A percentile compares a stretch with the other conserved stretches of the same genome.
phyloP scores from a whole-genome alignment of 2,113 vertebrate species.

The Megaceryle torquata region DNA sequence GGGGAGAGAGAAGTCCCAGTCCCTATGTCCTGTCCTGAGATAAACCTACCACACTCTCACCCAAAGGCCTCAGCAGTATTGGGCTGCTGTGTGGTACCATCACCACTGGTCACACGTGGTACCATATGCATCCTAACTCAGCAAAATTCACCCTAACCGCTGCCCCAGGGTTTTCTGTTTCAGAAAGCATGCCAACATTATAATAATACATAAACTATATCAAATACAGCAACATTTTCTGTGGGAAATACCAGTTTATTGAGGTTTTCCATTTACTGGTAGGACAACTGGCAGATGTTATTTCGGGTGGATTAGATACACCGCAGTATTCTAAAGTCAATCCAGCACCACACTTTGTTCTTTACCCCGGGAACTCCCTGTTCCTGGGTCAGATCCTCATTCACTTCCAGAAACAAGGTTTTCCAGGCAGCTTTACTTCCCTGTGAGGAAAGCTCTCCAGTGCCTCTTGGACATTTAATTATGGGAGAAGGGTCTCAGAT shows the following conservation, averaged over 20 bases:
- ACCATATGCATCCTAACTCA: neutral
- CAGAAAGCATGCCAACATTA: neutral
- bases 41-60: neutral
- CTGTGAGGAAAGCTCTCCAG: slow-evolving; percentile 11
- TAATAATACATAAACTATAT: neutral
- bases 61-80: neutral
- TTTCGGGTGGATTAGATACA: neutral
- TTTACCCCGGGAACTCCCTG: neutral
- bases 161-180: neutral
- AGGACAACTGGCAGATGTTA: neutral
- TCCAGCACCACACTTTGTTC: neutral
- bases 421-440: neutral
- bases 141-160: neutral
- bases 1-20: neutral
- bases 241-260: neutral
- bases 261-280: neutral
- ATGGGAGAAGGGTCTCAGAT: slow-evolving; percentile 46
- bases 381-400: neutral
- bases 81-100: accelerated
- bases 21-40: neutral
- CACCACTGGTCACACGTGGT: neutral
- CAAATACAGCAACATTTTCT: neutral
- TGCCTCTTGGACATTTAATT: slow-evolving; percentile 45
- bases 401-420: neutral
- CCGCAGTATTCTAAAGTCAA: neutral